Percentiles rank a stretch among this genome's conserved stretches.
Conservation (phyloP, 2,888 invertebrate genomes). For the Hesperia comma region DNA sequence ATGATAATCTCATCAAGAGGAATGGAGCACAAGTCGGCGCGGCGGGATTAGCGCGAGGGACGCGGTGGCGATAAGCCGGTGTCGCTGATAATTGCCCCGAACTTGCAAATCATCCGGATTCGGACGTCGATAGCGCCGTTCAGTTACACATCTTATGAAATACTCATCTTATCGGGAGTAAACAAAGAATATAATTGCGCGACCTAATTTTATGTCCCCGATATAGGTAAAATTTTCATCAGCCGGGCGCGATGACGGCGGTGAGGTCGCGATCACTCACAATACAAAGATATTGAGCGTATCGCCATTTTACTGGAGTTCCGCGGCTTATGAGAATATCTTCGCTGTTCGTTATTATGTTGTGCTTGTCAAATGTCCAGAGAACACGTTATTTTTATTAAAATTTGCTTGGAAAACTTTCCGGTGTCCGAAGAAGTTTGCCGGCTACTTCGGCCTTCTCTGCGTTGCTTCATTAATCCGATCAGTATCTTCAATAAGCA, state of each 20-base stretch:
- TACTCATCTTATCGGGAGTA: slow-evolving; percentile 26
- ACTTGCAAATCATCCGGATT: slow-evolving; percentile 36
- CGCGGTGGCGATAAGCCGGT: slow-evolving; percentile 25
- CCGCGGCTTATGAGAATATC: too few relatives aligned
- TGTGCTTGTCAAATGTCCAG: too few relatives aligned
- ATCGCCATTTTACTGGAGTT: too few relatives aligned
- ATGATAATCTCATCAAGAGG: slow-evolving; percentile 10
- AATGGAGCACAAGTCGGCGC: slow-evolving; percentile 7
- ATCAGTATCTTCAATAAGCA: too few relatives aligned
- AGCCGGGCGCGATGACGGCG: not conserved
- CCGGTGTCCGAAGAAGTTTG: too few relatives aligned
- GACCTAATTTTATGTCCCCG: slow-evolving; percentile 16
- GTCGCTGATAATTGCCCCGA: slow-evolving; percentile 28
- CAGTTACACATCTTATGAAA: slow-evolving; percentile 23
- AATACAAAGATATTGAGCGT: too few relatives aligned
- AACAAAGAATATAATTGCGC: slow-evolving; percentile 29
- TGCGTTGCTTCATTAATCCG: too few relatives aligned
- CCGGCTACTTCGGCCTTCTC: too few relatives aligned
- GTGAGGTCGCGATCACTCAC: not conserved
- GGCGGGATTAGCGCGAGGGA: slow-evolving; percentile 21
- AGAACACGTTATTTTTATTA: too few relatives aligned
- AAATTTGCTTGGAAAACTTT: too few relatives aligned
- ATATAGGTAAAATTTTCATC: slow-evolving; percentile 3
- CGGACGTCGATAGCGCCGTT: slow-evolving; percentile 26
- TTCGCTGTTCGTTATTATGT: too few relatives aligned